Conservation (phyloP, 2,888 invertebrate species). For the Sinopyrophorus schimmeli region DNA sequence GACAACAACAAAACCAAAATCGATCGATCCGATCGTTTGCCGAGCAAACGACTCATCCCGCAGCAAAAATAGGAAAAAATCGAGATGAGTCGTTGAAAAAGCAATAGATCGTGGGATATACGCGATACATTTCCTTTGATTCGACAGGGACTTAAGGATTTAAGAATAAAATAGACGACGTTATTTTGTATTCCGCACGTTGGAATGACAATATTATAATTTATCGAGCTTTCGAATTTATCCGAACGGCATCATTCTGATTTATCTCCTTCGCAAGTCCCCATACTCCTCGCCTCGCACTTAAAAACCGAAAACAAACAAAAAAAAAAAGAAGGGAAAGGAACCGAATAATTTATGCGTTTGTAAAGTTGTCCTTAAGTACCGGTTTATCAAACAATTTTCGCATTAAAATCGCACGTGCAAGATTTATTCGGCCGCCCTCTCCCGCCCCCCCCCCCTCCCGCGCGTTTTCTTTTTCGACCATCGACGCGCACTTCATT, state of each 20-base stretch:
- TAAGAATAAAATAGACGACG: slow-evolving; percentile 38
- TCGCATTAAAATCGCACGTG: too few relatives aligned
- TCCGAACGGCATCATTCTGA: slow-evolving; percentile 41
- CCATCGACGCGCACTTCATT: slow-evolving; percentile 25
- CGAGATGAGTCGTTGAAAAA: too few relatives aligned
- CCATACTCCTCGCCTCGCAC: too few relatives aligned
- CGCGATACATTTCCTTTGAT: slow-evolving; percentile 34
- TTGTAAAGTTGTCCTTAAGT: slow-evolving; percentile 13
- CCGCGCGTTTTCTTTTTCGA: too few relatives aligned
- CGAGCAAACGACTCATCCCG: too few relatives aligned
- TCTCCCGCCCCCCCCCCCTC: too few relatives aligned
- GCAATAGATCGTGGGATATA: slow-evolving; percentile 24
- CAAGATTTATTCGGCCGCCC: too few relatives aligned
- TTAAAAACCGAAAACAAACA: too few relatives aligned
- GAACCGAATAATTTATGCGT: slow-evolving; percentile 11
- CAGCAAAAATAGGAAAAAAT: too few relatives aligned
- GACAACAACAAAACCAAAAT: too few relatives aligned
- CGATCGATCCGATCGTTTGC: too few relatives aligned
- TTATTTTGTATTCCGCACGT: slow-evolving; percentile 44
- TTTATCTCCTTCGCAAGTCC: slow-evolving; percentile 35
- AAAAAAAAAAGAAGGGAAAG: slow-evolving; percentile 8
- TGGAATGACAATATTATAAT: slow-evolving; percentile 47
- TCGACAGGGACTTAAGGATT: slow-evolving; percentile 49
- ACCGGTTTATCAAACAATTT: slow-evolving; percentile 14
- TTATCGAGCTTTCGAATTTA: slow-evolving; percentile 47